Percentiles rank a stretch among this genome's conserved stretches.
These are phyloP conservation scores for Stenopsyche tienmushanensis DNA, from an alignment of 1,140 invertebrate genomes.

Conservation along the genomic window DNA sequence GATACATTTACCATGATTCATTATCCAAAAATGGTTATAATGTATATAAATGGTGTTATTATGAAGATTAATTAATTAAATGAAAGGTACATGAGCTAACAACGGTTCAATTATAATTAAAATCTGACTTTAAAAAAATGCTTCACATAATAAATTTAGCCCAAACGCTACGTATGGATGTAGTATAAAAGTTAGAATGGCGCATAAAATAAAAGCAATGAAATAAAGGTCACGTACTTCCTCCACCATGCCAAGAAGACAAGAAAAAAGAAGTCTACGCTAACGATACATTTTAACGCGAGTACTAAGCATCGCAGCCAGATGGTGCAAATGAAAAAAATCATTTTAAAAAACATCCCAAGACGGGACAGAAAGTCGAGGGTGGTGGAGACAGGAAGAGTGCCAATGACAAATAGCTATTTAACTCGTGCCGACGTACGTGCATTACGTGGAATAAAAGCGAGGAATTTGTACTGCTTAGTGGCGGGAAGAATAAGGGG, in stretches of 20 bases:
- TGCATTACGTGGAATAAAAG: conserved; percentile 40
- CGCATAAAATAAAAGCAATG: too few species aligned
- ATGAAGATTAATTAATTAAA: conserved; percentile 7
- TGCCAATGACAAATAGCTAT: conserved; percentile 43
- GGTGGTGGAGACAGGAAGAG: conserved; percentile 18
- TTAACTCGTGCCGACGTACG: conserved; percentile 42
- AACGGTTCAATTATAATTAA: background rate
- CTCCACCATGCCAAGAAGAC: background rate
- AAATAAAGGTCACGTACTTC: background rate
- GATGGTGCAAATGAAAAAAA: conserved; percentile 43
- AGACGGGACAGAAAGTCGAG: conserved; percentile 4
- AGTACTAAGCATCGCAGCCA: conserved; percentile 36
- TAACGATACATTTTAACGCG: conserved; percentile 12
- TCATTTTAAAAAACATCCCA: conserved; percentile 33
- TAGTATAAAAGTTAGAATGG: too few species aligned
- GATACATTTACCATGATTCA: background rate
- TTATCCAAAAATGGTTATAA: background rate
- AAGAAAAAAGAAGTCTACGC: too few species aligned
- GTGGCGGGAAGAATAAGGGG: conserved; percentile 33
- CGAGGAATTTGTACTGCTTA: conserved; percentile 40
- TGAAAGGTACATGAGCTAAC: background rate
- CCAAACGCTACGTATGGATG: background rate
- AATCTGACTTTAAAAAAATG: too few species aligned
- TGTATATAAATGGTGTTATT: conserved; percentile 4
- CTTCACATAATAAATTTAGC: conserved; percentile 1